Base-by-base conservation (phyloP, 2,888 invertebrate genomes). In the Ormyrus labotus region DNA sequence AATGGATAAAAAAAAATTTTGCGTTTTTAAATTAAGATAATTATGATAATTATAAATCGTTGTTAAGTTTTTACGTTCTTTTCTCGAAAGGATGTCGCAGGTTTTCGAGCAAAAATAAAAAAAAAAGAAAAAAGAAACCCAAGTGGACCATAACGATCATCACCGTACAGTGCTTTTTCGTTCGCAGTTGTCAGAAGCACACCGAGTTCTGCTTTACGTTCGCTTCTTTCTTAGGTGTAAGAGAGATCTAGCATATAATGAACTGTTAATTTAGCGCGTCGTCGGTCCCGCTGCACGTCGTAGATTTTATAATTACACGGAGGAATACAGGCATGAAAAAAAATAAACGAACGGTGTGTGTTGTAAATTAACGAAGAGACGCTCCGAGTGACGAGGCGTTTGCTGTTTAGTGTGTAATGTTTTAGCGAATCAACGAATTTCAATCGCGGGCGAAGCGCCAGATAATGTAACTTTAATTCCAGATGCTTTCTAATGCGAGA, bases 391-490 rank as follows among this genome's bases (percentile, higher is more conserved):
- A 63, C 3, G 9, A 51, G 47, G 9, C 58, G 13, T 53, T 77
- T 76, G 72, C 67, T 73, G 69, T 81, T 34, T 68, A 69, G 72
- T 69, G 53, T 72, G 63, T 81, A 74, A 77, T 60, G 53, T 78
- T 78, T 73, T 78, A 81, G 70, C 74, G 67, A 81, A 78, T 78
- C 78, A 81, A 78, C 74, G 78, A 81, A 81, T 74, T 48, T 6
- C 51, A 34, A 34, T 34, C 34, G 34, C 57, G 69, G 10, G 58
- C 19, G n/a, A 55, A 69, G 19, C 53, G 57, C 19, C 45, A 65
- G 47, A 13, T 1, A 55, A 51, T 51, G 19, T n/a, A 47, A 55
- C 34, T 70, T 67, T n/a, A 50, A 48, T 10, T 11, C 7, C 47
- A 13, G 3, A 3, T 34, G 34, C 34, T 34, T 34, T 34, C 34